phyloP scores from a whole-genome alignment of 2,888 invertebrate species.

The Acholoe squamosa region DNA sequence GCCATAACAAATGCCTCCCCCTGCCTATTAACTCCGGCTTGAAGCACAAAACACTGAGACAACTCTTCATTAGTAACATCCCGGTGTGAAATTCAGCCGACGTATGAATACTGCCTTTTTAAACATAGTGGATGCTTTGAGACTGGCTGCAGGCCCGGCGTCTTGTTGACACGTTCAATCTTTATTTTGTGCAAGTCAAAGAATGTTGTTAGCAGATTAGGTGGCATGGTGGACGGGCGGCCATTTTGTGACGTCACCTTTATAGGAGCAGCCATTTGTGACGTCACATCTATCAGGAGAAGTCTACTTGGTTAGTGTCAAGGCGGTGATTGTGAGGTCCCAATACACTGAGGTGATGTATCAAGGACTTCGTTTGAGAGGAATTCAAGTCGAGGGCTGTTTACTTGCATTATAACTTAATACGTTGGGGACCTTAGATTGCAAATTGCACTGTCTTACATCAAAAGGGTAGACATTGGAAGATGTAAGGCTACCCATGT shows the following conservation, averaged over 20 bases:
- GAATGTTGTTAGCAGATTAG: neutral
- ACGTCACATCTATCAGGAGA: neutral
- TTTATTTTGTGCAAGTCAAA: slow-evolving; percentile 20
- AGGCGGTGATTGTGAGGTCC: neutral
- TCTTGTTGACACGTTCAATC: slow-evolving; percentile 14
- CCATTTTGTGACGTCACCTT: neutral
- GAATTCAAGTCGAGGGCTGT: no score
- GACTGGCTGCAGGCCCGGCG: neutral
- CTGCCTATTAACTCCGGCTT: neutral
- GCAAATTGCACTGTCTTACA: no score
- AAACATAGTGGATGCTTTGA: no score
- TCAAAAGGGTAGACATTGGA: no score
- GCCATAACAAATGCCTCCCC: neutral
- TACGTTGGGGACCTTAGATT: no score
- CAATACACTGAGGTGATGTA: no score
- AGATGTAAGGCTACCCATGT: no score
- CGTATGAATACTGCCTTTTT: neutral
- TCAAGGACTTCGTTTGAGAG: no score
- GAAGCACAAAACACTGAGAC: neutral
- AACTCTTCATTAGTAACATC: slow-evolving; percentile 27
- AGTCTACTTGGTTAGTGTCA: neutral
- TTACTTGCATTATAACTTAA: no score
- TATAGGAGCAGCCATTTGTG: neutral
- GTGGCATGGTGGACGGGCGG: neutral
- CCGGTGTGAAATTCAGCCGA: slow-evolving; percentile 18